Evolutionary conservation across 1,140 invertebrate genomes (phyloP), one percentile per base, ranked within the genome.

Genomic region (Magallana ariakensis): DNA sequence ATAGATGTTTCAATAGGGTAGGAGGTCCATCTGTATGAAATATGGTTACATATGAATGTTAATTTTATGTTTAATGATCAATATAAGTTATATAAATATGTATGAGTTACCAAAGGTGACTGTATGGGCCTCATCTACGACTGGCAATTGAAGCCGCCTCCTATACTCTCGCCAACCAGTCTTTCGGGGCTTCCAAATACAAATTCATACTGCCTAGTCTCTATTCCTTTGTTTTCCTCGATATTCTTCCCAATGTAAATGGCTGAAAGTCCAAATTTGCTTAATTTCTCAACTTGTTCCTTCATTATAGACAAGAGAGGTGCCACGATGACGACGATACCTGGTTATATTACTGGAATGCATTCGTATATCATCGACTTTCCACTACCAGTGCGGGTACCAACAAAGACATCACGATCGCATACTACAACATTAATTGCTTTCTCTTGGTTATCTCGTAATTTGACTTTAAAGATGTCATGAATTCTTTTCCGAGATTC

Each of bases 351-450:
- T 26, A 84, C 22, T 19, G 86, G 81, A 75, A 75, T 57, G 54
- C 58, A 11, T 26, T 87, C 84, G 33, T 85, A 85, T 1, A 46
- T 85, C 11, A 85, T 15, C 2, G 84, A 85, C 57, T 85, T 85
- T 19, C 84, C 84, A 80, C 84, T 85, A 19, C 84, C 84, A 19
- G 84, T 85, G 54, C 57, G 54, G 8, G 66, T 85, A 80, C 84
- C 62, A 16, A 85, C 84, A 85, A 85, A 85, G 2, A 85, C 66
- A 85, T 85, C 66, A 11, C 56, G 80, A 80, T 70, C 54, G n/a
- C 55, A 16, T 22, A 75, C 33, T 22, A 85, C 54, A 56, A 55
- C 84, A 46, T 85, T 16, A n/a, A 85, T 3, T 19, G 60, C 60
- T 11, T 55, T 85, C 7, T 80, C n/a, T n/a, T 22, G 85, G 26